These are phyloP conservation scores for Nerophis ophidion DNA, from an alignment of 2,113 vertebrate species.

Conservation along the genomic window DNA sequence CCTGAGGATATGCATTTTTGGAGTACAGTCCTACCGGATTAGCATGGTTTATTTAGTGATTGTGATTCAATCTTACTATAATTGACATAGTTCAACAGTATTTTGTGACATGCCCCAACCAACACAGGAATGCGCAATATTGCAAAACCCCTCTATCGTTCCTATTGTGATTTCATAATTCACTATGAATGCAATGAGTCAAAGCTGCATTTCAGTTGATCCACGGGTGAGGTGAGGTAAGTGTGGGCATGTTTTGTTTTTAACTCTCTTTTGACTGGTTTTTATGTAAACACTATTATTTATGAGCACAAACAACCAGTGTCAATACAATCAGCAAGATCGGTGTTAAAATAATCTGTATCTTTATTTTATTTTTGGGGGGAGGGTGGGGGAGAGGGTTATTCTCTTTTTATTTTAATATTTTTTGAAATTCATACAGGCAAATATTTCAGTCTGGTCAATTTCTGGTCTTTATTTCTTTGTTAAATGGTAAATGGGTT, in stretches of 20 bases:
- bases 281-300: neutral
- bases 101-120: constrained; percentile 59
- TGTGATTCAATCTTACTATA: neutral
- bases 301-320: neutral
- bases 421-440: no score
- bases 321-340: neutral
- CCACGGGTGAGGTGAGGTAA: neutral
- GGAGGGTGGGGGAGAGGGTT: no score
- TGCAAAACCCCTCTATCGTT: constrained; percentile 36
- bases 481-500: no score
- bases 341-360: no score
- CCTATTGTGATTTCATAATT: constrained; percentile 24
- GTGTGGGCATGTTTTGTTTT: neutral
- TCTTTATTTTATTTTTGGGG: no score
- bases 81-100: constrained; percentile 41
- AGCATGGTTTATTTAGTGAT: neutral
- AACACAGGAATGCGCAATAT: constrained; percentile 56
- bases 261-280: neutral
- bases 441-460: no score
- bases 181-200: constrained; percentile 25
- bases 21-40: neutral
- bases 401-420: no score
- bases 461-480: no score
- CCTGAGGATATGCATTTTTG: neutral
- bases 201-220: constrained; percentile 12